Base-by-base conservation (phyloP, 2,113 vertebrate species). In the Vulpes lagopus region DNA sequence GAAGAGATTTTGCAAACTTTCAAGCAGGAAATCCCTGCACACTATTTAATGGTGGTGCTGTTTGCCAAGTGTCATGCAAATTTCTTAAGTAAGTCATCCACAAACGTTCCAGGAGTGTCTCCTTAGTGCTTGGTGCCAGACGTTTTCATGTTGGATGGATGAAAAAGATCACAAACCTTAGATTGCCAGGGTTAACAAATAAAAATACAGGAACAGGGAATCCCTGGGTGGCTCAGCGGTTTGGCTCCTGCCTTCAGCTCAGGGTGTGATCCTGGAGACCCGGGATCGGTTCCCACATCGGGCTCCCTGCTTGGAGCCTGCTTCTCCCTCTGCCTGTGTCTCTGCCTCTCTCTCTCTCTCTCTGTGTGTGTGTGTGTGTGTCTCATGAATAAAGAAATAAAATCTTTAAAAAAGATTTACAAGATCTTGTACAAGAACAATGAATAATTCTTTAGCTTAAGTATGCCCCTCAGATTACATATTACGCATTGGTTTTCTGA, bases 21-120 rank as follows among this genome's bases (percentile, higher is more conserved):
- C 97, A 92, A 89, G 94, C 76, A 82, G 97, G 96, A 98, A 97
- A 67, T 98, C 96, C 97, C 88, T 74, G 23, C 76, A 38, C 69
- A 53, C 91, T 95, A 97, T 86, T 98, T 96, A 96, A 89, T 91
- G 49, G 69, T 85, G 65, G 86, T 95, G 0, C 74, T 96, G 38
- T 97, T 96, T 97, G 96, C 96, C 96, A 94, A 86, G 86, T 78
- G 95, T 92, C 96, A 87, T 92, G 95, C 97, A 74, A 78, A 74
- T 55, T 65, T 62, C 87, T 89, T 97, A 94, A 97, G 92, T 93
- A 89, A 96, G 82, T 94, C 69, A 49, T 43, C 51, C 25, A 16
- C 53, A n/a, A 6, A 8, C 2, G 1, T 89, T 55, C 51, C 32
- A 30, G 20, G 32, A 69, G 32, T 3, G 8, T 78, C n/a, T 64